Evolutionary conservation across 2,113 vertebrate species (phyloP), one percentile per base, ranked within the genome.

Genomic region (Micromys minutus): DNA sequence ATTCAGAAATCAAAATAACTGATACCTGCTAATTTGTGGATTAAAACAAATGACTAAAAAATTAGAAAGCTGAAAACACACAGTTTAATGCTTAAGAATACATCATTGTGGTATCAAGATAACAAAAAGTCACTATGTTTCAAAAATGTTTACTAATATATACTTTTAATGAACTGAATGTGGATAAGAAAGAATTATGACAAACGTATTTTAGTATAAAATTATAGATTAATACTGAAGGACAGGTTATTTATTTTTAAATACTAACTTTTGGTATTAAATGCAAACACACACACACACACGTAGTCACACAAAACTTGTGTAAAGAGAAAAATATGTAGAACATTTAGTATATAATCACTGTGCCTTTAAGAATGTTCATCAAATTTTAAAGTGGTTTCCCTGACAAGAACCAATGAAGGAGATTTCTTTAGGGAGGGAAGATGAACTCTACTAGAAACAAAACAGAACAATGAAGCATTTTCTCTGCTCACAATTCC

Each of bases 391-490:
- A 74, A 95, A 92, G 75, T 26, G 52, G 7, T 39, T 21, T 91
- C 42, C 88, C 81, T 94, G 65, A 47, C 77, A 97, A 91, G 45
- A 88, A 63, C 75, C 89, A 93, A 63, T 75, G 57, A 85, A 87
- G 50, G 45, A 87, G 22, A 34, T 92, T 97, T 72, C 95, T 94
- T 90, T 83, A 65, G 77, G 55, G 50, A 91, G 84, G 67, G 81
- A 90, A 89, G 55, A 93, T 61, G 52, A 95, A 79, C 85, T 94
- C 75, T 65, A 3, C 80, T 77, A 72, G 77, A 96, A 93, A 93
- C n/a, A 98, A 95, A 97, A 91, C 22, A 92, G 69, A 95, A 96
- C 75, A 96, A 95, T 79, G 85, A 93, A 75, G 85, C 65, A 79
- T 89, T 96, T 90, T 96, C 34, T 72, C 94, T 45, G 16, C 67